Evolutionary conservation across 2,797 vertebrate genomes (phyloP).

Genomic region (Spea hammondii): DNA sequence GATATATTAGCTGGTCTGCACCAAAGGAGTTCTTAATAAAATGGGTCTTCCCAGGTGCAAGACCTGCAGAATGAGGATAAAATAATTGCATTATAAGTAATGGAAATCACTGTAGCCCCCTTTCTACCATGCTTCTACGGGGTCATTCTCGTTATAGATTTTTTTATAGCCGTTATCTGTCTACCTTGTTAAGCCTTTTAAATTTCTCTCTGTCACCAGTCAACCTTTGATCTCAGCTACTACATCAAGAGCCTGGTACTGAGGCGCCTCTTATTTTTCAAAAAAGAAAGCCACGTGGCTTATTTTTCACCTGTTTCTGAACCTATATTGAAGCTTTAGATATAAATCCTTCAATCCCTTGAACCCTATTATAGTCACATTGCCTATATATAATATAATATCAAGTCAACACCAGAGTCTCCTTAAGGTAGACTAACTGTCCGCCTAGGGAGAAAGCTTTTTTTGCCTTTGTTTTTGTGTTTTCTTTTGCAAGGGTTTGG

Average conservation of each 20-base stretch:
- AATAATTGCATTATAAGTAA: slow-evolving; percentile 35
- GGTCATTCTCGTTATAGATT: slow-evolving; percentile 7
- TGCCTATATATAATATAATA: no score
- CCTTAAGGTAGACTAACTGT: no score
- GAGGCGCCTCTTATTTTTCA: no score
- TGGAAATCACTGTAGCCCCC: slow-evolving; percentile 4
- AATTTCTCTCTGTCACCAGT: slow-evolving; percentile 1
- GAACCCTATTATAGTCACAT: no score
- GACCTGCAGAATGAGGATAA: slow-evolving; percentile 10
- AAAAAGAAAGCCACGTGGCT: no score
- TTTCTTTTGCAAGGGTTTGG: no score
- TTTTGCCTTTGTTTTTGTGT: no score
- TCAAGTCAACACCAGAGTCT: no score
- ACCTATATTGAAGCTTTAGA: no score
- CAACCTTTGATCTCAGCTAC: not conserved
- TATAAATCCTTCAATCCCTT: no score
- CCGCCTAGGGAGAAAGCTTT: no score
- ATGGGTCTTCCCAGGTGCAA: slow-evolving; percentile 20
- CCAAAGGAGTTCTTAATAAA: slow-evolving; percentile 29
- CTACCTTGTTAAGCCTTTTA: slow-evolving; percentile 18
- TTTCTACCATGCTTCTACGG: slow-evolving; percentile 5
- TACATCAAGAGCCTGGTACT: not conserved
- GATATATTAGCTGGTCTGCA: slow-evolving; percentile 42
- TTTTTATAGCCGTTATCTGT: slow-evolving; percentile 15
- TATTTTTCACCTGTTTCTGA: no score